Evolutionary conservation across 1,140 invertebrate species (phyloP).

Genomic region (Adoxophyes honmai): DNA sequence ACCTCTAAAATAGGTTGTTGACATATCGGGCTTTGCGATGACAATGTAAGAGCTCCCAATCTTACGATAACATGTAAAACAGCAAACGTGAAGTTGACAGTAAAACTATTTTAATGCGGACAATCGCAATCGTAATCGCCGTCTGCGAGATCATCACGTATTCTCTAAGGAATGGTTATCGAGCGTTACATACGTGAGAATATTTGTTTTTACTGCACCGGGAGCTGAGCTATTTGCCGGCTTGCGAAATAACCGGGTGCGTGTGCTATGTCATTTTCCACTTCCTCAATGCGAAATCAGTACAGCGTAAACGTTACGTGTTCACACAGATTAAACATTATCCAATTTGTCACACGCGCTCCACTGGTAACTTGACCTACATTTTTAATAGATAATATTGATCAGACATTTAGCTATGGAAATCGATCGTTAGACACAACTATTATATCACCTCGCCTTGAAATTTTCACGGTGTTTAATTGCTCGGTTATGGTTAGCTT

Average conservation of each 20-base stretch:
- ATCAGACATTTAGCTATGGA: neutral
- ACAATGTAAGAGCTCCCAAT: no score
- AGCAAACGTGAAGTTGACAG: no score
- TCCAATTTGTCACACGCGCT: conserved; percentile 2
- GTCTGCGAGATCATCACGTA: conserved; percentile 47
- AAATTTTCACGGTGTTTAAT: no score
- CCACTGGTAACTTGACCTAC: neutral
- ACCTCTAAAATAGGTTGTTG: no score
- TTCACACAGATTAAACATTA: neutral
- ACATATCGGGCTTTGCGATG: no score
- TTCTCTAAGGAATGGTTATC: conserved; percentile 35
- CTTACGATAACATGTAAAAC: no score
- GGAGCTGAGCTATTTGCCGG: conserved; percentile 24
- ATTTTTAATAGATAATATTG: neutral
- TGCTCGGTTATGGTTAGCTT: no score
- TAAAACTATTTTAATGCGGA: neutral
- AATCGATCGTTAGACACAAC: neutral
- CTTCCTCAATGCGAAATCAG: conserved; percentile 40
- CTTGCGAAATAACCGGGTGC: conserved; percentile 31
- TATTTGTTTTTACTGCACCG: conserved; percentile 50
- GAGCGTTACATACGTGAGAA: conserved; percentile 61
- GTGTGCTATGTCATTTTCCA: conserved; percentile 33
- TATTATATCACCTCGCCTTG: neutral
- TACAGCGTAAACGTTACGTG: conserved; percentile 37
- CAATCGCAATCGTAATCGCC: conserved; percentile 26